phyloP scores from a whole-genome alignment of 2,113 vertebrate genomes.

The Pogonocichla stellata region DNA sequence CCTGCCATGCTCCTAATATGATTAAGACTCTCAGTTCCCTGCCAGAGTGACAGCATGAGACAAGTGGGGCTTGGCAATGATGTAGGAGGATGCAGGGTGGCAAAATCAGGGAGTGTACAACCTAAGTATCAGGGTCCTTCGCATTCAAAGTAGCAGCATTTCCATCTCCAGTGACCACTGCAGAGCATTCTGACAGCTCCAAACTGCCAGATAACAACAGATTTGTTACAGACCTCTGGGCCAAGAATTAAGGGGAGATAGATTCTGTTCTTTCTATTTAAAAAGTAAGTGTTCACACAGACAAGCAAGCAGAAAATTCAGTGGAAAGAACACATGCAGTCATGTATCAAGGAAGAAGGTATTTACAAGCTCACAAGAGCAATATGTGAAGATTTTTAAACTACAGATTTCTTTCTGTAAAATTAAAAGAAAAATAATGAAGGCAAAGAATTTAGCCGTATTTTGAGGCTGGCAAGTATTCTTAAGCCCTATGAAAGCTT shows the following conservation, averaged over 20 bases:
- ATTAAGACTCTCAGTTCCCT: background rate
- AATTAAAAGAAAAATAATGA: background rate
- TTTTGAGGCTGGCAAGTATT: background rate
- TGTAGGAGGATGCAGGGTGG: background rate
- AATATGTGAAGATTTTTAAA: background rate
- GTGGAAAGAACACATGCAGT: background rate
- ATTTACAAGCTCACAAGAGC: background rate
- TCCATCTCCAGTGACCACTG: conserved; percentile 28
- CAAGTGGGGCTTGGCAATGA: conserved; percentile 11
- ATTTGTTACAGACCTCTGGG: conserved; percentile 23
- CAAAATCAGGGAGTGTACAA: background rate
- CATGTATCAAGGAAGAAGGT: background rate
- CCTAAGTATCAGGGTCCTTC: conserved; percentile 5
- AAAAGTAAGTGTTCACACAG: background rate
- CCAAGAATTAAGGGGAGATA: conserved; percentile 19
- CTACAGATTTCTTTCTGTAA: background rate
- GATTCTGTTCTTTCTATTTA: background rate
- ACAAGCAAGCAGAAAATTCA: background rate
- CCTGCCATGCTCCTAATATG: conserved; percentile 7
- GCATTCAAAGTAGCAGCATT: conserved; percentile 10
- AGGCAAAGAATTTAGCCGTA: background rate
- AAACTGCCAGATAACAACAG: background rate
- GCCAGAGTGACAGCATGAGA: conserved; percentile 55
- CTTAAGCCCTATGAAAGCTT: background rate
- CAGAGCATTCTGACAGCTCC: background rate